Base-by-base conservation (phyloP, 2,888 invertebrate species). In the Drosophila algonquin region DNA sequence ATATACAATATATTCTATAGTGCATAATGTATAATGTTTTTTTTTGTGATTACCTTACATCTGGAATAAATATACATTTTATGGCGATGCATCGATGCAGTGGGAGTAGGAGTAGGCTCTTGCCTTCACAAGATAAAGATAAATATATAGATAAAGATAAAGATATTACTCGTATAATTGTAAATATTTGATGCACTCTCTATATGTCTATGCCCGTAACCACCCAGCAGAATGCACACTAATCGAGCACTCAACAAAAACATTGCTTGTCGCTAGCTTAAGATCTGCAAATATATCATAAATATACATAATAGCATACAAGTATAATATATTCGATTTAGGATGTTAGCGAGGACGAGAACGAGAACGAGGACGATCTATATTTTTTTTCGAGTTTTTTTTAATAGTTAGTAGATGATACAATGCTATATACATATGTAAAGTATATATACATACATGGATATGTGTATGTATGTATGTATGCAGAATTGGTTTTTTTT, bases 401-500 rank as follows among this genome's bases (percentile, higher is more conserved):
- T 46, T 54, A 24, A 54, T n/a, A 54, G 24, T 54, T 54, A 47
- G 47, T 46, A 45, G 44, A 40, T 24, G 60, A 9, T 65, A 68
- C 62, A 63, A 52, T 68, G 59, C 30, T 35, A 63, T 54, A 59
- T 46, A 44, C 40, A 52, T 10, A 51, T n/a, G 44, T 9, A 6
- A 10, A 46, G 47, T 14, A 44, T 3, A 9, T 9, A 32, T 32
- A 18, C 40, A n/a, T 1, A 40, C 40, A 40, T n/a, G 40, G 40
- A 35, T 27, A 47, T 44, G n/a, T 16, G 7, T 35, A 30, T 63
- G 63, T 35, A 18, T 16, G 3, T 35, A 30, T 63, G 63, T 75
- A 73, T 69, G 73, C 35, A 35, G 3, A 35, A 50, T 69, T 35
- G 14, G 55, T 74, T 62, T 73, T 69, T 70, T 65, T 59, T 27